These are phyloP conservation scores for Scolopax mira DNA, from an alignment of 2,113 vertebrate species.

Conservation along the genomic window DNA sequence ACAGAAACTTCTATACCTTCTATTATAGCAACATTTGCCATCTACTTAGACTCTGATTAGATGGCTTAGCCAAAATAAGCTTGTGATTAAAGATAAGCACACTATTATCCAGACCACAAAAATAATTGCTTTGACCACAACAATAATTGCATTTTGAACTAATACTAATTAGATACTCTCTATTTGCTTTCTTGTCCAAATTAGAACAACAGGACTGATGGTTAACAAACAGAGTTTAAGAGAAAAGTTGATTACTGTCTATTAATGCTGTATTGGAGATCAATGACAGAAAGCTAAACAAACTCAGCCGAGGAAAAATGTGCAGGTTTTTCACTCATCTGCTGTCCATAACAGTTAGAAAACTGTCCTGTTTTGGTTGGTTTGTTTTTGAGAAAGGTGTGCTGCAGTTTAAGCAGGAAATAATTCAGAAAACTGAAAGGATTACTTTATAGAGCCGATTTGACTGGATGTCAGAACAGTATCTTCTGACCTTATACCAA, in stretches of 20 bases:
- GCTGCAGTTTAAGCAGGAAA: background rate
- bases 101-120: background rate
- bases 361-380: background rate
- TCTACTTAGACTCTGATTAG: background rate
- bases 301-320: background rate
- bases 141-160: slow-evolving; percentile 4
- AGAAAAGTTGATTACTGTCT: background rate
- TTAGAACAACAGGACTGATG: background rate
- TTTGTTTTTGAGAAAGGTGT: background rate
- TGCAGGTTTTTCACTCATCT: background rate
- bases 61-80: background rate
- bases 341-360: background rate
- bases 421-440: background rate
- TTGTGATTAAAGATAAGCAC: background rate
- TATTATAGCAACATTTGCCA: background rate
- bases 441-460: background rate
- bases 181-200: background rate
- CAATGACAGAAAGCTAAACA: background rate
- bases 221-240: background rate
- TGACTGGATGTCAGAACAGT: background rate
- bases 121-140: background rate
- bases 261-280: background rate
- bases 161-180: background rate
- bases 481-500: background rate
- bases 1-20: background rate